Base-by-base conservation (phyloP, 2,888 invertebrate species). In the Cecidostiba fungosa region DNA sequence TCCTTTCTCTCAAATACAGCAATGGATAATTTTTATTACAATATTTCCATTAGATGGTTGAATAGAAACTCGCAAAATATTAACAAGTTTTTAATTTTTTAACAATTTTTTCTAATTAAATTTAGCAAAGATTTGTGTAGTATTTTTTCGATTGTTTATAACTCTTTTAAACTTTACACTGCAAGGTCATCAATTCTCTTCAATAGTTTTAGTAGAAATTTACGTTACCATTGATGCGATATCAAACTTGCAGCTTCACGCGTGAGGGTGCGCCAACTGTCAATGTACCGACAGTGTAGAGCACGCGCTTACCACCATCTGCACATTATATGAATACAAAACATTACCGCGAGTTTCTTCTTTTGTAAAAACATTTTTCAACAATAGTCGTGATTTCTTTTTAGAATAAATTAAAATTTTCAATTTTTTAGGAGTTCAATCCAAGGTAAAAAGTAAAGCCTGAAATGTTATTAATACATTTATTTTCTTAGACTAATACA, bases 401-500 rank as follows among this genome's bases (percentile, higher is more conserved):
- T 16, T 16, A 50, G 3, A 32, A 32, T 32, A 32, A 1, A 32
- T 32, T 32, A 32, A 32, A 32, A 12, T 43, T 2, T 43, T 43
- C 43, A 2, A 43, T 8, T 8, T 12, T 43, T 12, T 10, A 12
- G 43, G 43, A 43, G 12, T 43, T 43, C 43, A 12, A 19, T 50
- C 8, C 19, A 50, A 19, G 50, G 12, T 5, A 8, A n/a, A 32
- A 39, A 59, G 70, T 54, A 36, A 69, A 26, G 12, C 36, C 81
- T 16, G 23, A 77, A 19, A 43, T 36, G 29, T 78, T 23, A 54
- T 85, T n/a, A 74, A 80, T 87, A 83, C 79, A 87, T 87, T 87
- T 85, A 87, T 87, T 85, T 80, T 19, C 85, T 86, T 86, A 86
- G 0, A 54, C 39, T 79, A 84, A 81, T 85, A 84, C 85, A 85